Percentiles rank a stretch among this genome's conserved stretches.
These are phyloP conservation scores for Meta bourneti DNA, from an alignment of 2,888 invertebrate species.

Conservation along the genomic window DNA sequence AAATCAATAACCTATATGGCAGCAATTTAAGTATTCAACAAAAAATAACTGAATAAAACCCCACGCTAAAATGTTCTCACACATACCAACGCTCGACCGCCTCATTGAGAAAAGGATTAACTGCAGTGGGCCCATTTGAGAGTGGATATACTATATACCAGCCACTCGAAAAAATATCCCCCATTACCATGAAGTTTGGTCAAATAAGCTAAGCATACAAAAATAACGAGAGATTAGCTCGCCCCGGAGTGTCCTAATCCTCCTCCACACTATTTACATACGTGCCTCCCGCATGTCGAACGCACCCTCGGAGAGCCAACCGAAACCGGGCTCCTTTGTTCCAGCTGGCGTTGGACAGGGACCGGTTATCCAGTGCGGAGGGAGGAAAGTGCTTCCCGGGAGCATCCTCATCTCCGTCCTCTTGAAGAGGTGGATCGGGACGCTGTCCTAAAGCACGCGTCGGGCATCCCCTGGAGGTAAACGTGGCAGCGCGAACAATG, in stretches of 20 bases:
- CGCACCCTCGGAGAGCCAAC: background rate
- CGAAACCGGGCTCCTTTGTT: conserved; percentile 7
- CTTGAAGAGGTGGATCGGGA: conserved; percentile 4
- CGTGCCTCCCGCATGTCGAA: conserved; percentile 16
- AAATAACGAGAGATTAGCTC: conserved; percentile 49
- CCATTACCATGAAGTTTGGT: background rate
- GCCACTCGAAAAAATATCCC: too few relatives aligned
- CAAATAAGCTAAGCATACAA: conserved; percentile 49
- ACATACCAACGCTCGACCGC: too few relatives aligned
- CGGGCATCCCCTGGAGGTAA: background rate
- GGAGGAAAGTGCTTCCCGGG: background rate
- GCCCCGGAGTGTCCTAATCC: conserved; percentile 25
- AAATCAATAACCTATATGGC: too few relatives aligned
- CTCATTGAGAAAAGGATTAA: too few relatives aligned
- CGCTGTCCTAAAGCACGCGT: conserved; percentile 49
- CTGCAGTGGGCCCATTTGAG: too few relatives aligned
- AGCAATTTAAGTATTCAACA: too few relatives aligned
- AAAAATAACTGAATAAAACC: too few relatives aligned
- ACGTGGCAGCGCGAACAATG: conserved; percentile 15
- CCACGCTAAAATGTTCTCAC: too few relatives aligned
- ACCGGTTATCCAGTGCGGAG: conserved; percentile 1
- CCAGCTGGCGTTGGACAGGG: conserved; percentile 8
- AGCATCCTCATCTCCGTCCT: conserved; percentile 1
- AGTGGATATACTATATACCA: too few relatives aligned
- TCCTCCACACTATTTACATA: conserved; percentile 51